Percentiles rank a stretch among this genome's conserved stretches.
Evolutionary conservation across 2,888 invertebrate genomes (phyloP).

Genomic region (Cecidostiba fungosa): DNA sequence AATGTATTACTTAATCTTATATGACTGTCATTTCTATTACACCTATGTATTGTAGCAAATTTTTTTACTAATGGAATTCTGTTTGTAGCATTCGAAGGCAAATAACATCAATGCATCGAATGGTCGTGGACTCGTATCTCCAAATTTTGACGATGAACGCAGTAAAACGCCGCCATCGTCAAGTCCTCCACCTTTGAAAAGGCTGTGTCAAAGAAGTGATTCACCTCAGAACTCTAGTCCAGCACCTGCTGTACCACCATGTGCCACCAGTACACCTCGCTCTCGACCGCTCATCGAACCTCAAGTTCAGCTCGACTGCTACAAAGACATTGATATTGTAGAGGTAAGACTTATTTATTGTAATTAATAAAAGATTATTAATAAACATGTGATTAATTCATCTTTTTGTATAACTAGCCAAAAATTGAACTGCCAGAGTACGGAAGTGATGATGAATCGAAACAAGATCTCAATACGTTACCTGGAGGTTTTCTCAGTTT

Average conservation of each 20-base stretch:
- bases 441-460: constrained; percentile 86
- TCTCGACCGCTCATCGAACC: constrained; percentile 79
- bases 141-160: constrained; percentile 78
- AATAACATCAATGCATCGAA: constrained; percentile 78
- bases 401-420: constrained; percentile 81
- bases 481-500: constrained; percentile 78
- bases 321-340: constrained; percentile 79
- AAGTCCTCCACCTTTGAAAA: constrained; percentile 79
- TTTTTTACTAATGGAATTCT: not conserved
- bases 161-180: constrained; percentile 78
- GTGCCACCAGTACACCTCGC: constrained; percentile 75
- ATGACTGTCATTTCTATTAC: not conserved
- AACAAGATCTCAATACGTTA: constrained; percentile 78
- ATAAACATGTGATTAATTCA: constrained; percentile 57
- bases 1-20: not conserved
- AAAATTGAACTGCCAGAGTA: constrained; percentile 89
- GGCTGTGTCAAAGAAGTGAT: constrained; percentile 79
- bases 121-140: constrained; percentile 78
- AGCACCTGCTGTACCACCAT: constrained; percentile 74
- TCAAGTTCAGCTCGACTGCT: constrained; percentile 79
- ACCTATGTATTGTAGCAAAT: not conserved
- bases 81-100: constrained; percentile 75
- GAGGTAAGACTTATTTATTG: constrained; percentile 71
- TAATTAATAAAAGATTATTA: constrained; percentile 19
- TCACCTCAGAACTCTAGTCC: constrained; percentile 80